Evolutionary conservation across 2,888 invertebrate genomes (phyloP).

Genomic region (Gryllus longicercus): DNA sequence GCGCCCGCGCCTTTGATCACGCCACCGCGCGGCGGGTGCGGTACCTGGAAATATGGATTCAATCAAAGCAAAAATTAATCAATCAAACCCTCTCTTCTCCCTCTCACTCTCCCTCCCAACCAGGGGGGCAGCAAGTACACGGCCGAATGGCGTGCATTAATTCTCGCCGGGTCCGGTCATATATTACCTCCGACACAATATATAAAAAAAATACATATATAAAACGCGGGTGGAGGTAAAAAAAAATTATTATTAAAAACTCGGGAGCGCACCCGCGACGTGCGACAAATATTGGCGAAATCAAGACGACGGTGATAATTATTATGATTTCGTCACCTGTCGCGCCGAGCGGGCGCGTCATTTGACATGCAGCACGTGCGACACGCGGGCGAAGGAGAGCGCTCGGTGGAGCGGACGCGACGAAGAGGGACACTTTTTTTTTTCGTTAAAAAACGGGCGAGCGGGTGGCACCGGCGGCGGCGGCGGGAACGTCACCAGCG

Average conservation of each 20-base stretch:
- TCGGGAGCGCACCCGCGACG: not conserved
- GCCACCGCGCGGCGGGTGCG: not conserved
- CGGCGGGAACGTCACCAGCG: not conserved
- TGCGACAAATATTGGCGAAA: not conserved
- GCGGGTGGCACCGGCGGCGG: not conserved
- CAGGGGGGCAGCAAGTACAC: not conserved
- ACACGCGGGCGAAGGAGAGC: not conserved
- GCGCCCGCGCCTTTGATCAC: constrained; percentile 5
- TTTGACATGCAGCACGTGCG: not conserved
- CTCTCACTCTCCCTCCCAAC: not conserved
- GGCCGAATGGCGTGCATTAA: not conserved
- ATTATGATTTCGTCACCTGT: constrained; percentile 17
- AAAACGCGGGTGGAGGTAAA: not conserved
- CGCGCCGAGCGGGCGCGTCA: constrained; percentile 6
- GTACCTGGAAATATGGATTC: constrained; percentile 21
- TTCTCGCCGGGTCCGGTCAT: not conserved
- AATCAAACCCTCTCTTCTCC: not conserved
- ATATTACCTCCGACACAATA: not conserved
- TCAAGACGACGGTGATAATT: constrained; percentile 9
- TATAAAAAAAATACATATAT: not conserved
- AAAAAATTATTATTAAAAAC: not conserved
- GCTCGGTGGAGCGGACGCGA: not conserved
- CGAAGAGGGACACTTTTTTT: not conserved
- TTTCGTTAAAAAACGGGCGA: not conserved
- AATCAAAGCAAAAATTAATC: constrained; percentile 17